Percentiles rank a stretch among this genome's conserved stretches.
Evolutionary conservation across 1,140 invertebrate genomes (phyloP).

Genomic region (Trichogramma pretiosum): DNA sequence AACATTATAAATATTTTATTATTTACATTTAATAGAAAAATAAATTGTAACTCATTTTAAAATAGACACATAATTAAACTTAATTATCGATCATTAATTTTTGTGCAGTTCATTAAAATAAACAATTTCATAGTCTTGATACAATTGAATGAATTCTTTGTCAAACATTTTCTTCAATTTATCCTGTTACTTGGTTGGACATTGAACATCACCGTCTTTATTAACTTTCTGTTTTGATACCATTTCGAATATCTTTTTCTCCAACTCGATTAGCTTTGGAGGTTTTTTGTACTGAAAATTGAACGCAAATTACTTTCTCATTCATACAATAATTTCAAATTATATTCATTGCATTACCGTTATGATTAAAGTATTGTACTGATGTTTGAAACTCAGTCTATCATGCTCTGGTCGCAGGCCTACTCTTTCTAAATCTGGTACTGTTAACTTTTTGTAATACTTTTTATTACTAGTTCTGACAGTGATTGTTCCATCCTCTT

Average conservation of each 20-base stretch:
- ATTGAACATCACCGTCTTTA: conserved; percentile 46
- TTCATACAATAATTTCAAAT: conserved; percentile 1
- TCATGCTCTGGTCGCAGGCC: conserved; percentile 52
- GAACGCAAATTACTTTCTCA: conserved; percentile 12
- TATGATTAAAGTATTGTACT: conserved; percentile 70
- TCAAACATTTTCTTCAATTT: no score
- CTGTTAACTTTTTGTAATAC: conserved; percentile 65
- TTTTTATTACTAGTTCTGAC: conserved; percentile 71
- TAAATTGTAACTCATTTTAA: no score
- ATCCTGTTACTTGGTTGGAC: conserved; percentile 44
- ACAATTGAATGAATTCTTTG: no score
- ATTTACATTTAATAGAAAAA: no score
- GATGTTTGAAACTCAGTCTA: conserved; percentile 56
- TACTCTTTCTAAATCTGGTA: conserved; percentile 64
- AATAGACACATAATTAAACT: no score
- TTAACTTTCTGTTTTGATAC: conserved; percentile 47
- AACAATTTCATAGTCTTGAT: no score
- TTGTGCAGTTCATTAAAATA: no score
- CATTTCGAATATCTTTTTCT: conserved; percentile 51
- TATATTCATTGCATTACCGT: conserved; percentile 43
- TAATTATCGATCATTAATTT: no score
- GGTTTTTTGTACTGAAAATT: conserved; percentile 66
- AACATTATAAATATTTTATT: no score
- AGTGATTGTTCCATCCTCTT: conserved; percentile 55
- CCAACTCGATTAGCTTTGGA: conserved; percentile 56